phyloP scores from a whole-genome alignment of 1,140 invertebrate species.

The Aphis gossypii region DNA sequence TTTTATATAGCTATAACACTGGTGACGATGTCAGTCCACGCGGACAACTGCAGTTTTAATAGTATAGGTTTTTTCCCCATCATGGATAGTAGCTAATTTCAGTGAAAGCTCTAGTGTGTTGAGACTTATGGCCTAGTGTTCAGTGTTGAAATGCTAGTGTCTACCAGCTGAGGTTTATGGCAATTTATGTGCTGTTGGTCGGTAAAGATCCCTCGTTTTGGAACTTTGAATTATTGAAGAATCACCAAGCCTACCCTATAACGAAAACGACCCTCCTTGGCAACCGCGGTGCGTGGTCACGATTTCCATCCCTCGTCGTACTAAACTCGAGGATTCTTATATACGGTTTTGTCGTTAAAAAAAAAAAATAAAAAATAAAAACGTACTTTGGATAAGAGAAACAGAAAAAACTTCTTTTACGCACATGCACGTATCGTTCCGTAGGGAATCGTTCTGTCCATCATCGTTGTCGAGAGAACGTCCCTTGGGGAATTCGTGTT shows the following conservation, averaged over 20 bases:
- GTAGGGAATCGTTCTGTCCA: constrained; percentile 54
- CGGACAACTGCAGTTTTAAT: not conserved
- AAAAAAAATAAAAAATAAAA: constrained; percentile 23
- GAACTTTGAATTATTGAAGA: constrained; percentile 57
- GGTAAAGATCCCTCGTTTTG: constrained; percentile 56
- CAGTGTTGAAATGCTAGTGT: constrained; percentile 47
- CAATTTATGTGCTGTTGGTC: constrained; percentile 50
- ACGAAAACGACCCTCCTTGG: constrained; percentile 29
- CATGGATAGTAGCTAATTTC: constrained; percentile 28
- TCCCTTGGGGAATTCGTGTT: constrained; percentile 39
- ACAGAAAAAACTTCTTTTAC: not conserved
- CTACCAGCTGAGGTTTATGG: constrained; percentile 51
- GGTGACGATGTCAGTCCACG: not conserved
- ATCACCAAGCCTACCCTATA: not conserved
- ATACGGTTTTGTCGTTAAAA: constrained; percentile 35
- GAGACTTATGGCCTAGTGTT: not conserved
- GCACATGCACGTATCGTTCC: constrained; percentile 41
- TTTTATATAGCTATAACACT: not conserved
- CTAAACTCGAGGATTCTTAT: not conserved
- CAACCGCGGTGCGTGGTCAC: constrained; percentile 43
- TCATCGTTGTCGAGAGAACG: constrained; percentile 51
- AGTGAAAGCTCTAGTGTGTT: constrained; percentile 38
- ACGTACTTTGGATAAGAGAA: not conserved
- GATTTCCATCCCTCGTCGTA: constrained; percentile 31
- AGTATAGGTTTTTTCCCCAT: not conserved